Conservation (phyloP, 2,888 invertebrate genomes). For the Elegia similella region DNA sequence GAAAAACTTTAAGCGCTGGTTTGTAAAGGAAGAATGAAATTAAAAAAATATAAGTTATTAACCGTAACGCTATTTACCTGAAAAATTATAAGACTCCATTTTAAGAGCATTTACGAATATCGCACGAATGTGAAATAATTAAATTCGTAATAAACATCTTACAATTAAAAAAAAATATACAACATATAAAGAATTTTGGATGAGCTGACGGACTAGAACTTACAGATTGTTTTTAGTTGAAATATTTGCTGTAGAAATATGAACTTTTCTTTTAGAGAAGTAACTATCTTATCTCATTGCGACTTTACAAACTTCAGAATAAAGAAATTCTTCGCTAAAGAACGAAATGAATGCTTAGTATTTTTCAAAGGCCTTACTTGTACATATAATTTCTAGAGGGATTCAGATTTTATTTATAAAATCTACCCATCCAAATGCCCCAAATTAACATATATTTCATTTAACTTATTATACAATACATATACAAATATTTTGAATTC, state of each 20-base stretch:
- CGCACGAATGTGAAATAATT: no score
- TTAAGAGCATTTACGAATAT: no score
- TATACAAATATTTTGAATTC: no score
- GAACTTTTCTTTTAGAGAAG: neutral
- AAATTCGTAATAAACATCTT: neutral
- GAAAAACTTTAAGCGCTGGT: slow-evolving; percentile 20
- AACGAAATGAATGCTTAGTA: neutral
- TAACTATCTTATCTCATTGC: neutral
- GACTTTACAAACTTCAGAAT: neutral
- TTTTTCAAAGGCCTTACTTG: neutral
- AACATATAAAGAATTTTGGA: neutral
- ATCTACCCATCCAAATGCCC: neutral
- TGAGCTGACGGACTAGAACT: neutral
- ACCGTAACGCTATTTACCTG: neutral
- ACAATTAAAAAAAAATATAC: neutral
- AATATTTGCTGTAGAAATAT: neutral
- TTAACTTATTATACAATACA: no score
- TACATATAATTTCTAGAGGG: neutral
- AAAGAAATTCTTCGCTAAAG: neutral
- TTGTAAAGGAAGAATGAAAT: neutral
- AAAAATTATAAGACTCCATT: no score
- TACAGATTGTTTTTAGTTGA: neutral
- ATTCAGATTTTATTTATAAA: neutral
- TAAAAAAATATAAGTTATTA: neutral
- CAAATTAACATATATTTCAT: no score